Evolutionary conservation across 1,140 invertebrate species (phyloP).

Genomic region (Drosophila subobscura): DNA sequence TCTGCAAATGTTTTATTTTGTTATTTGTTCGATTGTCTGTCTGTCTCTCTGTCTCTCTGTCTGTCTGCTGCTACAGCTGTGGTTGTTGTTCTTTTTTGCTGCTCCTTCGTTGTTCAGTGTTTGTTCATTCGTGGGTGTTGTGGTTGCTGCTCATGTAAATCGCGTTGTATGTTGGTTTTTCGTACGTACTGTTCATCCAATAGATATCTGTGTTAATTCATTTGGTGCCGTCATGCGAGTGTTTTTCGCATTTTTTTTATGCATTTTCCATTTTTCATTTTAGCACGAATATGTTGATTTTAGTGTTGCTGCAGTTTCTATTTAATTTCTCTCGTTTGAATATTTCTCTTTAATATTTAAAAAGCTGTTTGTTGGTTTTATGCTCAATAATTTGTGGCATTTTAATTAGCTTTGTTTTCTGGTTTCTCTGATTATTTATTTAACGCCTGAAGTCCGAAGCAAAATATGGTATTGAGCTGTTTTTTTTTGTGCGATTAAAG

Average conservation of each 20-base stretch:
- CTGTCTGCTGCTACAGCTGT: no score
- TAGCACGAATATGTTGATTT: constrained; percentile 51
- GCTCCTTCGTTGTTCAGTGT: constrained; percentile 1
- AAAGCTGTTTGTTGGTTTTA: constrained; percentile 22
- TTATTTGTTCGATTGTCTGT: constrained; percentile 35
- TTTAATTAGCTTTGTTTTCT: constrained; percentile 45
- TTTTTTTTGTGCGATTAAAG: constrained; percentile 17
- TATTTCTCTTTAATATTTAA: constrained; percentile 53
- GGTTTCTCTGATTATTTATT: constrained; percentile 35
- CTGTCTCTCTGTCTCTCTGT: constrained; percentile 1
- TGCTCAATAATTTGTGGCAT: constrained; percentile 49
- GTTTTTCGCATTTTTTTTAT: constrained; percentile 21
- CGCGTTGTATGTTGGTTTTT: constrained; percentile 22
- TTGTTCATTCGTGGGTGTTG: constrained; percentile 16
- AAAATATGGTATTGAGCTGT: neutral
- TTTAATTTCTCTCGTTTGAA: constrained; percentile 30
- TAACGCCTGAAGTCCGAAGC: constrained; percentile 2
- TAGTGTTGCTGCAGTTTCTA: constrained; percentile 32
- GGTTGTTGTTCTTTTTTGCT: no score
- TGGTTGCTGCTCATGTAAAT: constrained; percentile 44
- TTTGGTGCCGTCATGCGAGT: constrained; percentile 72
- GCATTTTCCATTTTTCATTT: constrained; percentile 42
- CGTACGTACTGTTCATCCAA: constrained; percentile 51
- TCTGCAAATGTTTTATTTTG: constrained; percentile 24
- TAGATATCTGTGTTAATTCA: constrained; percentile 81